Percentiles rank a stretch among this genome's conserved stretches.
Conservation (phyloP, 2,113 vertebrate species). For the Papio anubis region DNA sequence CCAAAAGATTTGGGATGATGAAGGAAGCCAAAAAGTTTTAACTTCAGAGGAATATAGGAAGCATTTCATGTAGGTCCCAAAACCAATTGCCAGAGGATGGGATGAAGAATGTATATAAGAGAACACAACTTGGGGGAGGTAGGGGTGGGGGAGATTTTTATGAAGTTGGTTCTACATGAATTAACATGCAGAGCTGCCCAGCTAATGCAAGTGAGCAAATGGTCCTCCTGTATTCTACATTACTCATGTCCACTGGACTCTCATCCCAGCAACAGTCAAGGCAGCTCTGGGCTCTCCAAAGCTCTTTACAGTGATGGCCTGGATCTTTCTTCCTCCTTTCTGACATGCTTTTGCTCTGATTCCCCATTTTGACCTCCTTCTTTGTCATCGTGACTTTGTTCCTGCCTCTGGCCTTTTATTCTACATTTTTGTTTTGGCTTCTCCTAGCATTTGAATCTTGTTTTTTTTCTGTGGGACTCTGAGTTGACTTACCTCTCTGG, state of each 20-base stretch:
- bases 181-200: not conserved
- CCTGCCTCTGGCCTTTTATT: not conserved
- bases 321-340: not conserved
- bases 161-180: not conserved
- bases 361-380: not conserved
- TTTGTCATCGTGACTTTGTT: not conserved
- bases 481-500: not conserved
- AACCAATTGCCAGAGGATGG: not conserved
- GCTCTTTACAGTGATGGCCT: too few species aligned
- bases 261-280: too few species aligned
- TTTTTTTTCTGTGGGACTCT: not conserved
- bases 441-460: not conserved
- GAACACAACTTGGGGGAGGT: not conserved
- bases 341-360: not conserved
- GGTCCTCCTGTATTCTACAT: too few species aligned
- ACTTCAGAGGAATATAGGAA: not conserved
- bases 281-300: too few species aligned
- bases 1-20: not conserved
- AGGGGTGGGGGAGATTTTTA: not conserved
- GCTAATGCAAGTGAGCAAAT: not conserved
- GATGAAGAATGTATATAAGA: not conserved
- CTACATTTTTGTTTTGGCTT: not conserved
- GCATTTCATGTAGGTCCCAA: not conserved
- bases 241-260: rapidly evolving
- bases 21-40: not conserved